These are phyloP conservation scores for Lordiphosa mommai DNA, from an alignment of 1,140 invertebrate genomes.

Conservation along the genomic window DNA sequence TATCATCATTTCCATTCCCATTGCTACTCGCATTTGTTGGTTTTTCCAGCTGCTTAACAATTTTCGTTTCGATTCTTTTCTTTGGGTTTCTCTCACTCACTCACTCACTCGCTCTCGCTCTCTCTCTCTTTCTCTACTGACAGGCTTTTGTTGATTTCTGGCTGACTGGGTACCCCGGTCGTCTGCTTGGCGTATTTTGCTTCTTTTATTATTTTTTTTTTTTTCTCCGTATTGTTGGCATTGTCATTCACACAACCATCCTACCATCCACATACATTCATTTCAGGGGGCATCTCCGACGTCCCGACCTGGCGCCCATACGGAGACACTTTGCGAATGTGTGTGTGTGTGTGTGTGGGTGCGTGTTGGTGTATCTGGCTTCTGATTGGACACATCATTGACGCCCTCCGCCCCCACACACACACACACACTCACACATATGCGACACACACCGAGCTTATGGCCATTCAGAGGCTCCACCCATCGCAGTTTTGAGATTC, in stretches of 20 bases:
- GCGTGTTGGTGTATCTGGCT: conserved; percentile 32
- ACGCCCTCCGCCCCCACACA: conserved; percentile 27
- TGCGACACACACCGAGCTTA: conserved; percentile 23
- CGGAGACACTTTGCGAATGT: conserved; percentile 10
- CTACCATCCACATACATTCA: conserved; percentile 9
- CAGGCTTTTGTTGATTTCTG: conserved; percentile 72
- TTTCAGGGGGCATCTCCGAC: conserved; percentile 18
- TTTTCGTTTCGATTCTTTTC: conserved; percentile 20
- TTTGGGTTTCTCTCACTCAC: conserved; percentile 7
- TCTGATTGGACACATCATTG: conserved; percentile 70
- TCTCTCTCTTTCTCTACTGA: conserved; percentile 39
- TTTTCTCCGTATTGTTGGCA: conserved; percentile 11
- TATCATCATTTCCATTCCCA: conserved; percentile 17
- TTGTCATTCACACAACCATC: conserved; percentile 20
- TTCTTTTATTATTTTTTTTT: conserved; percentile 5
- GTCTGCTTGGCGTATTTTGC: conserved; percentile 4
- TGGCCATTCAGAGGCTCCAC: conserved; percentile 70
- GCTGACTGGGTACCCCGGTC: conserved; percentile 51
- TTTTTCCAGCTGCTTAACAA: conserved; percentile 46
- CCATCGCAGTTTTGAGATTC: conserved; percentile 41
- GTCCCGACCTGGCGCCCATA: conserved; percentile 15
- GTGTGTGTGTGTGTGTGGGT: background rate
- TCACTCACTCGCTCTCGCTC: background rate
- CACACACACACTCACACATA: conserved; percentile 16
- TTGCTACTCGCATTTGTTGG: conserved; percentile 43